Evolutionary conservation across 2,113 vertebrate genomes (phyloP).

Genomic region (Leptosomus discolor): DNA sequence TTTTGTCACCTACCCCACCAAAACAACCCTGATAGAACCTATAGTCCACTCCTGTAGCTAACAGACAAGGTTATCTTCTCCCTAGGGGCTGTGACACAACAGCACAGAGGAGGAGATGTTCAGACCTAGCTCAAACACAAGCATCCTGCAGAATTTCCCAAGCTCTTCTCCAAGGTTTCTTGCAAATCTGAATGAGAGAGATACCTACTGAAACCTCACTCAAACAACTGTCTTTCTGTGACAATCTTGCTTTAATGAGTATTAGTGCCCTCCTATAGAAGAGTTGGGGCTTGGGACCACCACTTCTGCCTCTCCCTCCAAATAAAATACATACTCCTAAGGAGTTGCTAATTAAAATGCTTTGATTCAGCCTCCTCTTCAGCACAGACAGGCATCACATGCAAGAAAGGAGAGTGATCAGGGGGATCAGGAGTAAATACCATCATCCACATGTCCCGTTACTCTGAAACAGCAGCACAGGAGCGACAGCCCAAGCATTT

Average conservation of each 20-base stretch:
- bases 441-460: neutral
- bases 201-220: neutral
- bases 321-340: neutral
- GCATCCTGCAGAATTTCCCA: neutral
- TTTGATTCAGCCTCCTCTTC: neutral
- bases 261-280: neutral
- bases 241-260: accelerated
- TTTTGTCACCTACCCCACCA: neutral
- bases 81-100: neutral
- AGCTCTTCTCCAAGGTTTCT: neutral
- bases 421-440: neutral
- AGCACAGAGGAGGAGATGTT: neutral
- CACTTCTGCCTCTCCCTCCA: neutral
- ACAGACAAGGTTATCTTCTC: neutral
- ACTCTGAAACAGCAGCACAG: neutral
- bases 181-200: neutral
- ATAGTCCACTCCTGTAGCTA: neutral
- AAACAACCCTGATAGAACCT: neutral
- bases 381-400: accelerated
- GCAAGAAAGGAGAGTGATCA: neutral
- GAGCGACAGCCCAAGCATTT: neutral
- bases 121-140: neutral
- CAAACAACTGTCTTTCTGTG: neutral
- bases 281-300: neutral
- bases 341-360: neutral